Percentiles rank a stretch among this genome's conserved stretches.
phyloP scores from a whole-genome alignment of 2,797 vertebrate genomes.

The Hafferia zeledoni region DNA sequence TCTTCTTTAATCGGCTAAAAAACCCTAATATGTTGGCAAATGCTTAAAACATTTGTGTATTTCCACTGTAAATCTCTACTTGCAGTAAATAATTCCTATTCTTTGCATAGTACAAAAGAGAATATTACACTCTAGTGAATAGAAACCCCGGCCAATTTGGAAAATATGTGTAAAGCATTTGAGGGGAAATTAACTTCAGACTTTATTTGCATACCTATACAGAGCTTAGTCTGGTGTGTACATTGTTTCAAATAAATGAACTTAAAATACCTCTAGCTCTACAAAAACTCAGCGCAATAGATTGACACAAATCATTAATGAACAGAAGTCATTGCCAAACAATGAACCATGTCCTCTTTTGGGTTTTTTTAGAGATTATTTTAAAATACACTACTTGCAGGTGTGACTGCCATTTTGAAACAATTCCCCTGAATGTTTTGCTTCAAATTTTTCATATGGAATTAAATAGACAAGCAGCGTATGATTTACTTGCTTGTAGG shows the following conservation, averaged over 20 bases:
- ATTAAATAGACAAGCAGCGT: neutral
- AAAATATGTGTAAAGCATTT: neutral
- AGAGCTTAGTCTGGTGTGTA: neutral
- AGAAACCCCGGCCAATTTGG: neutral
- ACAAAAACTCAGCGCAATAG: neutral
- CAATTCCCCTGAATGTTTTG: neutral
- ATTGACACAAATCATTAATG: neutral
- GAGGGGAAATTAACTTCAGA: conserved; percentile 19
- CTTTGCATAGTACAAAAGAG: neutral
- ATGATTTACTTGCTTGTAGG: neutral
- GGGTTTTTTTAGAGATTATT: neutral
- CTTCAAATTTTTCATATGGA: neutral
- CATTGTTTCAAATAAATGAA: neutral
- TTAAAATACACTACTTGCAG: neutral
- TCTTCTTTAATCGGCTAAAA: conserved; percentile 9
- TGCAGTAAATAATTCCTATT: conserved; percentile 6
- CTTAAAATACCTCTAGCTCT: neutral
- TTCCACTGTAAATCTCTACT: conserved; percentile 21
- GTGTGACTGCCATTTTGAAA: neutral
- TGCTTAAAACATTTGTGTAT: neutral
- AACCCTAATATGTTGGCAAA: neutral
- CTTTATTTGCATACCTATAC: neutral
- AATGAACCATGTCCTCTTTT: neutral
- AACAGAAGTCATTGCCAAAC: neutral
- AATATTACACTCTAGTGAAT: neutral